phyloP scores from a whole-genome alignment of 2,888 invertebrate genomes.

The Nomada flava region DNA sequence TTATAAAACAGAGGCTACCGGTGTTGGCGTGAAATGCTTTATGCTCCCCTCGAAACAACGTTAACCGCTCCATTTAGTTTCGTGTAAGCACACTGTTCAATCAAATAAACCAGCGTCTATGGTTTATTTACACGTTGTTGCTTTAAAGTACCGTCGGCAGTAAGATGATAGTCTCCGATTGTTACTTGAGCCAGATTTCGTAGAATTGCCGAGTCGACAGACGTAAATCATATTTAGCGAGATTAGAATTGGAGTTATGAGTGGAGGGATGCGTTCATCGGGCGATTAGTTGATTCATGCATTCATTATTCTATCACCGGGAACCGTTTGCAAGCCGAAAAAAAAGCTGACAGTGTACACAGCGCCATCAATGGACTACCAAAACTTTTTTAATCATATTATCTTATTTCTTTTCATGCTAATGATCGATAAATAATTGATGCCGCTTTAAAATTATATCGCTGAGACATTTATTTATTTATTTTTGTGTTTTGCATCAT shows the following conservation, averaged over 20 bases:
- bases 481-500: too few species aligned
- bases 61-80: slow-evolving; percentile 36
- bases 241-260: slow-evolving; percentile 56
- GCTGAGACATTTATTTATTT: too few species aligned
- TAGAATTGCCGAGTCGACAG: slow-evolving; percentile 53
- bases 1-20: not conserved
- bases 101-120: slow-evolving; percentile 59
- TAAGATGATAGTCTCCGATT: slow-evolving; percentile 75
- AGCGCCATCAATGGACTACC: not conserved
- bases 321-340: slow-evolving; percentile 44
- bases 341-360: too few species aligned
- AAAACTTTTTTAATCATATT: not conserved
- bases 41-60: slow-evolving; percentile 5
- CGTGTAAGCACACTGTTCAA: slow-evolving; percentile 30
- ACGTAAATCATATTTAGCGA: slow-evolving; percentile 63
- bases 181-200: slow-evolving; percentile 69
- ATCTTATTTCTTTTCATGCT: not conserved
- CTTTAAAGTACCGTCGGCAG: slow-evolving; percentile 70
- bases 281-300: slow-evolving; percentile 44
- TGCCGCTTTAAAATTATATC: too few species aligned
- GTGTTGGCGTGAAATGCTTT: not conserved
- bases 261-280: slow-evolving; percentile 35
- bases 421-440: not conserved
- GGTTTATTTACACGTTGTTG: slow-evolving; percentile 76
- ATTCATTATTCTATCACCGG: slow-evolving; percentile 44